Percentiles rank a stretch among this genome's conserved stretches.
phyloP scores from a whole-genome alignment of 2,113 vertebrate genomes.

The Bolborhynchus lineola region DNA sequence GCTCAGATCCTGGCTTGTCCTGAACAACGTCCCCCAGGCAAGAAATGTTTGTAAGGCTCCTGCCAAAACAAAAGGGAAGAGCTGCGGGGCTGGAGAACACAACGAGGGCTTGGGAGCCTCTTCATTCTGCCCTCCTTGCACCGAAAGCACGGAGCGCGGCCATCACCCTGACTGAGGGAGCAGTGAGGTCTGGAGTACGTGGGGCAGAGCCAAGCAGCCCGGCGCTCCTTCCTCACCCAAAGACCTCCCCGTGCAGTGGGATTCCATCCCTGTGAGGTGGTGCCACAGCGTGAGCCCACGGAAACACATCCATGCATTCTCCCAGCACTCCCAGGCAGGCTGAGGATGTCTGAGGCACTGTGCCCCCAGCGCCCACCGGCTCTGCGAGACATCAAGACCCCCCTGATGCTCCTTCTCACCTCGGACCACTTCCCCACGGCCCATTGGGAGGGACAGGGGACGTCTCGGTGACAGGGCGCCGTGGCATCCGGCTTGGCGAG shows the following conservation, averaged over 20 bases:
- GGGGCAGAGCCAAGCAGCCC: not conserved
- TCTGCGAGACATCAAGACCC: accelerated
- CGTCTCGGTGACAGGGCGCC: conserved; percentile 74
- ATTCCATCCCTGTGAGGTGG: accelerated
- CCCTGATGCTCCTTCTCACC: conserved; percentile 54
- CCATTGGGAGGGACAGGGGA: conserved; percentile 88
- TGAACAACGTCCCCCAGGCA: not conserved
- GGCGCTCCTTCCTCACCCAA: accelerated
- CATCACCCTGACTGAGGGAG: not conserved
- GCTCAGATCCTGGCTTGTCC: not conserved
- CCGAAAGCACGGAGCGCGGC: accelerated
- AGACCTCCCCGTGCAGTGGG: not conserved
- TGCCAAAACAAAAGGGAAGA: not conserved
- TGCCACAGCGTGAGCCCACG: not conserved
- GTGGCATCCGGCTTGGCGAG: conserved; percentile 75
- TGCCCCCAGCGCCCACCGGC: not conserved
- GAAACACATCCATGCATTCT: accelerated
- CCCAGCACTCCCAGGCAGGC: accelerated
- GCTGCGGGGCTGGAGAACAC: not conserved
- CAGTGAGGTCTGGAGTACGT: not conserved
- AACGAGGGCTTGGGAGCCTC: not conserved
- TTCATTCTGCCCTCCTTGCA: not conserved
- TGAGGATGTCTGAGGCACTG: accelerated
- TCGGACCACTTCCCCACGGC: conserved; percentile 84
- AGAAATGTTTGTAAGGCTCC: not conserved